Evolutionary conservation across 1,140 invertebrate genomes (phyloP), one percentile per base, ranked within the genome.

Genomic region (Eriosoma lanigerum): DNA sequence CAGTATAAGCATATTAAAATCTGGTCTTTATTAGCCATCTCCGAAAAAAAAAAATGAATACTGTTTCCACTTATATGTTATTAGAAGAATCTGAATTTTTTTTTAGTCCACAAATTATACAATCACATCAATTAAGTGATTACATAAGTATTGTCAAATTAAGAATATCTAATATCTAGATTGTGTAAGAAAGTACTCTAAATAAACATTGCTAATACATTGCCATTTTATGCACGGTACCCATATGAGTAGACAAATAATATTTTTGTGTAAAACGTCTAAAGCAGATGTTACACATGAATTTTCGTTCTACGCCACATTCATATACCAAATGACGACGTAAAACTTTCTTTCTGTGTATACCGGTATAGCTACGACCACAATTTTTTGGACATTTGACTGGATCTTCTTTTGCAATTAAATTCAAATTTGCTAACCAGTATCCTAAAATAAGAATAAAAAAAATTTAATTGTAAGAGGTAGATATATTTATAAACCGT

Each of bases 231-330:
- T 84, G 84, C 10, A 80, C 70, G 8, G 80, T 76, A 50, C 76
- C 56, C 66, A 84, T 80, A 52, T 85, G 85, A 17, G 66, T 81
- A 15, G 82, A 83, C 1, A 85, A 81, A 70, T 83, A 83, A 48
- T 82, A 82, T 81, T 84, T 84, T 24, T 84, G 83, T 32, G 85
- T 84, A 60, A 84, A 84, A 66, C 83, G 84, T 68, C 84, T 84
- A 24, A 83, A 82, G 80, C 85, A 86, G 24, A 83, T 82, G 3
- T 83, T 83, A 82, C 86, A 87, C 8, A 83, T 83, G 81, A 86
- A 87, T 81, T 86, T 84, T 2, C 85, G 85, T 62, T 84, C 83
- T 32, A 84, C 83, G n/a, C 86, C 86, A 81, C 86, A 86, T 81
- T 86, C 85, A 52, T 84, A 82, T 24, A 80, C 54, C 6, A 81